Percentiles rank a stretch among this genome's conserved stretches.
Evolutionary conservation across 1,140 invertebrate genomes (phyloP).

Genomic region (Trichonephila inaurata): DNA sequence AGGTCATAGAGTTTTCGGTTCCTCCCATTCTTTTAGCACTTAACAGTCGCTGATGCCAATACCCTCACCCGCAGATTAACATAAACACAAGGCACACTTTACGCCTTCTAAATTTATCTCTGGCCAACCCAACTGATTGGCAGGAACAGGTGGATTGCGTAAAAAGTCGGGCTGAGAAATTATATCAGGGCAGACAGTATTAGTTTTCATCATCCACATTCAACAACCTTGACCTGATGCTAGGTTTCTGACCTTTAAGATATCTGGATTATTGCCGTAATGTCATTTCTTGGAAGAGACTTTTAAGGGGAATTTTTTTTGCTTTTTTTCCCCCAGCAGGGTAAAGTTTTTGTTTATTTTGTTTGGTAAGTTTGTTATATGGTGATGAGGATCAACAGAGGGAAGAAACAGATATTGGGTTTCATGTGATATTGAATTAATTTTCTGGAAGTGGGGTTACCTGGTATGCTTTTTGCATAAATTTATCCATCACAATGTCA

Average conservation of each 20-base stretch:
- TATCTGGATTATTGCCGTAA: neutral
- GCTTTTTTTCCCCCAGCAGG: neutral
- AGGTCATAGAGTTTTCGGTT: neutral
- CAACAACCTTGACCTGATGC: constrained; percentile 13
- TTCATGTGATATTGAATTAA: too few relatives aligned
- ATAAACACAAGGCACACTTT: neutral
- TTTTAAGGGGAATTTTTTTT: too few relatives aligned
- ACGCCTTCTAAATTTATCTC: neutral
- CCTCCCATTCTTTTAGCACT: too few relatives aligned
- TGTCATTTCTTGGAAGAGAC: too few relatives aligned
- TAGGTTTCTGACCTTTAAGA: neutral
- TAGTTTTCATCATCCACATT: neutral
- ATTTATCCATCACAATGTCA: too few relatives aligned
- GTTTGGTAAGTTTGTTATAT: neutral
- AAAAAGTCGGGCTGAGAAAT: neutral
- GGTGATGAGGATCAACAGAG: neutral
- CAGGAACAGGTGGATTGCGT: constrained; percentile 4
- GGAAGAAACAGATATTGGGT: too few relatives aligned
- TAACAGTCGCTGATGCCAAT: too few relatives aligned
- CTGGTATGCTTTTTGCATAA: too few relatives aligned
- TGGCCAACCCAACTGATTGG: neutral
- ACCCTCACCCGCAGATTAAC: neutral
- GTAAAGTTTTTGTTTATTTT: neutral
- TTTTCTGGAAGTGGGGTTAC: too few relatives aligned
- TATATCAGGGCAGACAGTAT: neutral